These are phyloP conservation scores for roundworm (Caenorhabditis elegans) DNA, from an alignment of 1,140 invertebrate species.

Conservation along the genomic window WBcel235 BX284606.5:5590001-5590500, in stretches of 20 bases:
- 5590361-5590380: not conserved
- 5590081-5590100: conserved; percentile 40
- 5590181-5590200: conserved; percentile 10
- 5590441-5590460: too few species aligned
- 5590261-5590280: conserved; percentile 32
- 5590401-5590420: too few species aligned
- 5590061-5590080: conserved; percentile 16
- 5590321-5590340: conserved; percentile 23
- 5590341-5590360: not conserved
- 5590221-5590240: conserved; percentile 28
- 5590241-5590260: conserved; percentile 25
- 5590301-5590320: conserved; percentile 18
- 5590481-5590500: conserved; percentile 27
- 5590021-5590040: not conserved
- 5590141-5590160: conserved; percentile 33
- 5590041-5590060: not conserved
- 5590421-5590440: too few species aligned
- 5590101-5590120: conserved; percentile 34
- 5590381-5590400: too few species aligned
- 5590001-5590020: conserved; percentile 23
- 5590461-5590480: conserved; percentile 35
- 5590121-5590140: conserved; percentile 32
- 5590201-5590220: conserved; percentile 38
- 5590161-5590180: not conserved
- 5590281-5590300: conserved; percentile 10